phyloP scores from a whole-genome alignment of 1,140 invertebrate species.

The Acyrthosiphon pisum region DNA sequence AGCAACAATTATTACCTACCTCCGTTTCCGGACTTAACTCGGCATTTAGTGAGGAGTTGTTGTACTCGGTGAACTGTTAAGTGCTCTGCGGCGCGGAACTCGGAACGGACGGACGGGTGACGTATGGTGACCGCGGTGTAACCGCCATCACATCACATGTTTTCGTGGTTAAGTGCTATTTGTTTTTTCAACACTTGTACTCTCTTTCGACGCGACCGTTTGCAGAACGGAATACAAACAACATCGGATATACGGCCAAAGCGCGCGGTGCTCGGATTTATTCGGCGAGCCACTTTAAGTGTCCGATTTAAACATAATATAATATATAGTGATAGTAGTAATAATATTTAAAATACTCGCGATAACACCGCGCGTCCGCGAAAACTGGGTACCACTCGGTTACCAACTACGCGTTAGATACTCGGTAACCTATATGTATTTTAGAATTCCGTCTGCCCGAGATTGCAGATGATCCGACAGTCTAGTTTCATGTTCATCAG shows the following conservation, averaged over 20 bases:
- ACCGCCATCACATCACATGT: background rate
- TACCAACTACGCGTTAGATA: no score
- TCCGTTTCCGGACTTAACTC: background rate
- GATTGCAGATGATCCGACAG: no score
- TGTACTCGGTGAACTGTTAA: background rate
- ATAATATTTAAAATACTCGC: background rate
- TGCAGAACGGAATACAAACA: background rate
- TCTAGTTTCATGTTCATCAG: no score
- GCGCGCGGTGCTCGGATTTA: slow-evolving; percentile 22
- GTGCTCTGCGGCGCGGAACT: background rate
- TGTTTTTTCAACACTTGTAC: slow-evolving; percentile 41
- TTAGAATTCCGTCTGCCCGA: no score
- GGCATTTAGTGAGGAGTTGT: background rate
- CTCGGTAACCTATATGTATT: no score
- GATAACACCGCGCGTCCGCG: background rate
- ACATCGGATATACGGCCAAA: background rate
- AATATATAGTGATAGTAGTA: no score
- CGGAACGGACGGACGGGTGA: background rate
- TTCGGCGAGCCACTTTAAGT: slow-evolving; percentile 38
- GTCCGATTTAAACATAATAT: slow-evolving; percentile 3
- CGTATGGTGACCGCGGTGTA: background rate
- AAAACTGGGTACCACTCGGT: background rate
- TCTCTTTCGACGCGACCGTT: background rate
- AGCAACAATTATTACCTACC: background rate
- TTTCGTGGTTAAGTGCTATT: slow-evolving; percentile 37